A percentile compares a stretch with the other conserved stretches of the same genome.
phyloP scores from a whole-genome alignment of 2,888 invertebrate species.

The Alloscopus bannaensis region DNA sequence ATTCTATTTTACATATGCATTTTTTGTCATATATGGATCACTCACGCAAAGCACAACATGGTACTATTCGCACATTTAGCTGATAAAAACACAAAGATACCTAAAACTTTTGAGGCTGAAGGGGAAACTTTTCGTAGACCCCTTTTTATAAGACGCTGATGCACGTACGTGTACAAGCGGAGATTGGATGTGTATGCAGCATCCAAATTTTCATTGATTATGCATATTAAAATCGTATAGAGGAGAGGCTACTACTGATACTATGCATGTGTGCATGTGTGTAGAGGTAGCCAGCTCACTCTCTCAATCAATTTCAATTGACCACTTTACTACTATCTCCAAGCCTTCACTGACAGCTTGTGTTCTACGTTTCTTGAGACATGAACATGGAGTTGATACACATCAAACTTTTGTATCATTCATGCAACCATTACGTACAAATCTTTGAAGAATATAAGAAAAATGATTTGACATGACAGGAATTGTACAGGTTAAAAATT shows the following conservation, averaged over 20 bases:
- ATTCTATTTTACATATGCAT: neutral
- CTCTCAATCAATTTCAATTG: slow-evolving; percentile 33
- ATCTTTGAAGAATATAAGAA: slow-evolving; percentile 1
- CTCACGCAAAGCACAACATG: slow-evolving; percentile 14
- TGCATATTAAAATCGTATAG: no score
- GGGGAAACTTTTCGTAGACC: no score
- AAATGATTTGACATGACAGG: slow-evolving; percentile 27
- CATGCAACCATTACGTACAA: neutral
- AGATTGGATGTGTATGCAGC: no score
- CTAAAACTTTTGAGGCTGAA: no score
- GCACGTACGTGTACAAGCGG: no score
- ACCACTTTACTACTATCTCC: slow-evolving; percentile 3
- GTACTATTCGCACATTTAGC: neutral
- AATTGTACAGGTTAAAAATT: neutral
- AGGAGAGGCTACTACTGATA: no score
- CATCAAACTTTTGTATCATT: neutral
- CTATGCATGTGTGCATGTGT: neutral
- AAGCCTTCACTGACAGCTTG: slow-evolving; percentile 21
- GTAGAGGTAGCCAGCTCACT: no score
- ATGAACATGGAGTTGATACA: neutral
- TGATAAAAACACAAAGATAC: no score
- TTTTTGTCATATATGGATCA: neutral
- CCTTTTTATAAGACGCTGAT: no score
- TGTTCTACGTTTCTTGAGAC: neutral
- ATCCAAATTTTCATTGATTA: no score